Base-by-base conservation (phyloP, 2,113 vertebrate genomes). In the Callipepla californica region DNA sequence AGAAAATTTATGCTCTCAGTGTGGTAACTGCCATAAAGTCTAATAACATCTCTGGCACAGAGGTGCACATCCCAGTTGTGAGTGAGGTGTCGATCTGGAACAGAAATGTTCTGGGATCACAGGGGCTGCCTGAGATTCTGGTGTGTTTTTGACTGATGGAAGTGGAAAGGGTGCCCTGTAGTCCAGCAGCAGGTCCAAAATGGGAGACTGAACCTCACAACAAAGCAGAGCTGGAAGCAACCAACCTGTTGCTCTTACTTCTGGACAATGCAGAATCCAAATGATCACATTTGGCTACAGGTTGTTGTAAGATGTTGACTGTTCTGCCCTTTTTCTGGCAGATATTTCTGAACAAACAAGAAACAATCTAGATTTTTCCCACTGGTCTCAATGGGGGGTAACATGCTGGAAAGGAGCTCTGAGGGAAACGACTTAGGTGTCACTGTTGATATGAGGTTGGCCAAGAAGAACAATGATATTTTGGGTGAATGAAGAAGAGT, bases 161-260 rank as follows among this genome's bases (percentile, higher is more conserved):
- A n/a, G 40, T 13, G 20, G 45, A 58, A 38, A 66, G 21, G 28
- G 14, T 11, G 68, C 36, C 42, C 85, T 51, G 30, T 50, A 83
- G 68, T 36, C 38, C 80, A 38, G 26, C 59, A 88, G 58, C 44
- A 79, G 62, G 34, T 89, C 58, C 79, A 50, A n/a, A 73, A 73
- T 2, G 16, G 36, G 65, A 86, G 23, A 70, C 11, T 0, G 3
- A 66, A 67, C 28, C 36, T 45, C 45, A 50, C 36, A 77, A 82
- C 7, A 5, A 81, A 68, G 44, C 20, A 0, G 9, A 76, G 50
- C 30, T 77, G 45, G 53, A 76, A 80, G 38, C 1, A 1, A 81
- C 28, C 5, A 0, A 0, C 25, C 48, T 57, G n/a, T 25, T 82
- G 48, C 20, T 69, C 22, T 79, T 58, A 42, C 12, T 81, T 76